Base-by-base conservation (phyloP, 2,888 invertebrate genomes). In the Cyclophora punctaria region DNA sequence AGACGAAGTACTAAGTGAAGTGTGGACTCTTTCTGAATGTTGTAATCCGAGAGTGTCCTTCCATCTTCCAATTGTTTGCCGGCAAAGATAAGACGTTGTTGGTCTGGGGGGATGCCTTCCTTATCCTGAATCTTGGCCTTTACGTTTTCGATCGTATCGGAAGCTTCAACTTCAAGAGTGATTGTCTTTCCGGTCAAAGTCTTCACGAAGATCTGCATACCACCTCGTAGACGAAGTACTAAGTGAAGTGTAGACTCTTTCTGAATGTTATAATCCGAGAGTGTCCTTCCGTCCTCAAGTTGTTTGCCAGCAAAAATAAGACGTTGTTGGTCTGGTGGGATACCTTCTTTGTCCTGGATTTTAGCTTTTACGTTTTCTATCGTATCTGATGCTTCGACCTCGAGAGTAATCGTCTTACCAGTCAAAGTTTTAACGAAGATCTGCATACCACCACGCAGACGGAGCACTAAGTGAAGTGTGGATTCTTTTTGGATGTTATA, bases 141-240 rank as follows among this genome's bases (percentile, higher is more conserved):
- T 0, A 60, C 60, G 3, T 60, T 60, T 3, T 61, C 60, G 2
- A 61, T 61, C 0, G 60, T 61, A 43, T 61, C 60, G 0, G 60
- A 59, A 4, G 60, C 59, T 44, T 61, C 60, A 0, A 61, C 60
- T n/a, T 61, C 60, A 0, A 61, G 33, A 0, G 60, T 61, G 4
- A 61, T 61, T 0, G 60, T 61, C 4, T 61, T 61, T 3, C 60
- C 60, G 0, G 60, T 61, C 7, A 61, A 4, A 0, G 60, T 61
- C 6, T 61, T 61, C 0, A 61, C 60, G 47, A 61, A 61, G n/a
- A 61, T 61, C n/a, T 61, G 60, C 60, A 61, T 61, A 52, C 60
- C 60, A 42, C 60, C 60, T 5, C 60, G 59, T n/a, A 61, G 55
- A 53, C 60, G 60, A 1, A 61, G 33, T 0, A 61, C 60, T 3